Evolutionary conservation across 2,888 invertebrate genomes (phyloP).

Genomic region (Horisme vitalbata): DNA sequence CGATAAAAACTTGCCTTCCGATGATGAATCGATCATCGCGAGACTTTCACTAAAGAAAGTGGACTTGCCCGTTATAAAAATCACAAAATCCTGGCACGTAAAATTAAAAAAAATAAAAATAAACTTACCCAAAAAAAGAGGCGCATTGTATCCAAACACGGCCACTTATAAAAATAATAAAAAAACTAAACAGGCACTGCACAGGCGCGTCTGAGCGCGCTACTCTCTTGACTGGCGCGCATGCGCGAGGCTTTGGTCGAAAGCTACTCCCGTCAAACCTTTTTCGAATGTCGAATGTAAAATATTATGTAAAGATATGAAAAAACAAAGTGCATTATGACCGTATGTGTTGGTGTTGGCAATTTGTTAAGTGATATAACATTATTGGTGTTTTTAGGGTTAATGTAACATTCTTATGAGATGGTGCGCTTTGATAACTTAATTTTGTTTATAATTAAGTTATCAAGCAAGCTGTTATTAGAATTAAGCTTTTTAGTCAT

Average conservation of each 20-base stretch:
- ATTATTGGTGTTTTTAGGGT: constrained; percentile 1
- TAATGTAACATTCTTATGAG: constrained; percentile 12
- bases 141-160: constrained; percentile 77
- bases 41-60: constrained; percentile 71
- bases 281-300: constrained; percentile 53
- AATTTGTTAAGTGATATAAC: constrained; percentile 24
- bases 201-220: constrained; percentile 75
- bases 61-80: constrained; percentile 36
- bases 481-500: too few relatives aligned
- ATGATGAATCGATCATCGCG: constrained; percentile 54
- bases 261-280: constrained; percentile 66
- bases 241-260: constrained; percentile 37
- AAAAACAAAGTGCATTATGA: constrained; percentile 67
- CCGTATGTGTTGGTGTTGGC: constrained; percentile 42
- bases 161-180: constrained; percentile 60
- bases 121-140: constrained; percentile 74
- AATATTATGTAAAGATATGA: constrained; percentile 70
- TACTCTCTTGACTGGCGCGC: constrained; percentile 57
- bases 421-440: constrained; percentile 3
- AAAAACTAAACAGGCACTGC: constrained; percentile 56
- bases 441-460: neutral
- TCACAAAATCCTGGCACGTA: constrained; percentile 20
- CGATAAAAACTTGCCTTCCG: constrained; percentile 53
- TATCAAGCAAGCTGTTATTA: too few relatives aligned
- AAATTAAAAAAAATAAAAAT: constrained; percentile 26